These are phyloP conservation scores for Tricholauxania praeusta DNA, from an alignment of 2,888 invertebrate genomes.

Conservation along the genomic window DNA sequence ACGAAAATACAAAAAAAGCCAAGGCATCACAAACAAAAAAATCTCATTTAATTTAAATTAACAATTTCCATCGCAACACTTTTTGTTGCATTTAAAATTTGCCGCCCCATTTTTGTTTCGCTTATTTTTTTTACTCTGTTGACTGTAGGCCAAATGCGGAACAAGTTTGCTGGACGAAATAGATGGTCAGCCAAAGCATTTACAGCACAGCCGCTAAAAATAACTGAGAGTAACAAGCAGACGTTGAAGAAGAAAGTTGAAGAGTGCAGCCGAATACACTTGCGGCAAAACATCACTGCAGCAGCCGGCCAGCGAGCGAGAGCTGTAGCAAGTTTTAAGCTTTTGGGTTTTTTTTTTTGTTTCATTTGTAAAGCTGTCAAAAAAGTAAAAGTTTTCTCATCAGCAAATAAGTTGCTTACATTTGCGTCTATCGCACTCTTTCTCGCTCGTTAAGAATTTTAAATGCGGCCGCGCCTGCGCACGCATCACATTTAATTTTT, in stretches of 20 bases:
- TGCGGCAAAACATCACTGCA: too few relatives aligned
- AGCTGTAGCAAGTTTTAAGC: too few relatives aligned
- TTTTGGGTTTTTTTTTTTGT: too few relatives aligned
- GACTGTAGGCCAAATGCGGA: neutral
- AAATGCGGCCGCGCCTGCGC: neutral
- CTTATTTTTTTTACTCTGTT: neutral
- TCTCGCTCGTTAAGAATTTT: neutral
- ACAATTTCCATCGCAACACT: too few relatives aligned
- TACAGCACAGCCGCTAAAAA: neutral
- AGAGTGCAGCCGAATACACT: too few relatives aligned
- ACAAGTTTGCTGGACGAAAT: neutral
- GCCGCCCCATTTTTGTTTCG: too few relatives aligned
- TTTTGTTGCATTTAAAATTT: too few relatives aligned
- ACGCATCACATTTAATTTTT: neutral
- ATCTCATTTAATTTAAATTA: too few relatives aligned
- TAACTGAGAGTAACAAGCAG: neutral
- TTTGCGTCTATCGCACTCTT: neutral
- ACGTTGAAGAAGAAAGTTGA: neutral
- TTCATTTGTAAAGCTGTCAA: neutral
- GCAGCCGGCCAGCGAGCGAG: too few relatives aligned
- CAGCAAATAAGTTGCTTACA: too few relatives aligned
- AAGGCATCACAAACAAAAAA: too few relatives aligned
- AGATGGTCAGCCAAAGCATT: neutral
- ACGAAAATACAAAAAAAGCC: too few relatives aligned
- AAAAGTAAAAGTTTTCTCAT: constrained; percentile 30